Percentiles rank a stretch among this genome's conserved stretches.
Conservation (phyloP, 2,113 vertebrate genomes). For the Zapus hudsonius region DNA sequence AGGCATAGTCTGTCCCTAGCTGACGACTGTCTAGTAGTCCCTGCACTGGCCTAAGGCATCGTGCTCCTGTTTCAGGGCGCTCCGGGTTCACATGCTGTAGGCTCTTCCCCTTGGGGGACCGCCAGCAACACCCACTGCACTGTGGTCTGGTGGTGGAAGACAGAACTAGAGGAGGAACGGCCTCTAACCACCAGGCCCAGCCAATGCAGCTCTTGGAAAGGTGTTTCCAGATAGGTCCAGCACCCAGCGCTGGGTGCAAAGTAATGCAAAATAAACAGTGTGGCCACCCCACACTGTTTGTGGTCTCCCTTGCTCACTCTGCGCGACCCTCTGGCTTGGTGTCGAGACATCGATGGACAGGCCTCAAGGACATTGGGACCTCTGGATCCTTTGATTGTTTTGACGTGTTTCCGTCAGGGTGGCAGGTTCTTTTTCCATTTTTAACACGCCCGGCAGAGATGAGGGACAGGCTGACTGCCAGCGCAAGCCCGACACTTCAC, state of each 20-base stretch:
- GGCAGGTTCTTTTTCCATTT: background rate
- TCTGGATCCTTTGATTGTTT: accelerated
- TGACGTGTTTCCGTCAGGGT: background rate
- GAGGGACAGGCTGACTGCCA: background rate
- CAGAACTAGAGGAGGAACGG: too few relatives aligned
- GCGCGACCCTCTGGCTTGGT: too few relatives aligned
- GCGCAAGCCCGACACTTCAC: background rate
- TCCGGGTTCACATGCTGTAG: accelerated
- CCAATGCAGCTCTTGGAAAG: background rate
- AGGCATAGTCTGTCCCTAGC: too few relatives aligned
- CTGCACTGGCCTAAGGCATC: too few relatives aligned
- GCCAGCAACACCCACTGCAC: accelerated
- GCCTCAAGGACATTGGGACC: background rate
- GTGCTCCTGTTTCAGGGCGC: too few relatives aligned
- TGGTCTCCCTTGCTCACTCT: background rate
- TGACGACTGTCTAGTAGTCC: background rate
- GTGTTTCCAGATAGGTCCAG: background rate
- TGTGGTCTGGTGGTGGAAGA: background rate
- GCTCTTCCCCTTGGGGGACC: too few relatives aligned
- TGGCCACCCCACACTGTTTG: accelerated
- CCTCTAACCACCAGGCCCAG: background rate
- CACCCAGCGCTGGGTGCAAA: background rate
- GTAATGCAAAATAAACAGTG: accelerated
- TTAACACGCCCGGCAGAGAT: background rate
- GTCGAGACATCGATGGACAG: too few relatives aligned